A percentile compares a stretch with the other conserved stretches of the same genome.
Evolutionary conservation across 2,888 invertebrate species (phyloP).

Genomic region (Xestia sexstrigata): DNA sequence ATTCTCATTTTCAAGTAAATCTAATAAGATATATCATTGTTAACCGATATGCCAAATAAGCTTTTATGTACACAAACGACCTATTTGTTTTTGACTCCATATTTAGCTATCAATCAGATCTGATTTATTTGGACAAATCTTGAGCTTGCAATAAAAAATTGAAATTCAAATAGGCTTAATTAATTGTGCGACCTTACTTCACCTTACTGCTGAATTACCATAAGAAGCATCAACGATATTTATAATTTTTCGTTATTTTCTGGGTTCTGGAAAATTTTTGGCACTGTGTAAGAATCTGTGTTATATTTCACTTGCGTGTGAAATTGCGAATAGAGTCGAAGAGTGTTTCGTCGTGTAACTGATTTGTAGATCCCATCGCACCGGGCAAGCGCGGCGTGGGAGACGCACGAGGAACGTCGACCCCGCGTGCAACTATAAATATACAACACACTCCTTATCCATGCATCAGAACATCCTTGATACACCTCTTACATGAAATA

Average conservation of each 20-base stretch:
- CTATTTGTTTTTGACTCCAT: slow-evolving; percentile 60
- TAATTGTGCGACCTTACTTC: slow-evolving; percentile 31
- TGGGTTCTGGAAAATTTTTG: background rate
- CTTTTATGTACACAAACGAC: slow-evolving; percentile 44
- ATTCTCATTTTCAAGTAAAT: slow-evolving; percentile 48
- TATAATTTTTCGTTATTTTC: background rate
- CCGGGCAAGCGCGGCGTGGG: slow-evolving; percentile 82
- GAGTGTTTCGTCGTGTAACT: slow-evolving; percentile 65
- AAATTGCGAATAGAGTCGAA: slow-evolving; percentile 64
- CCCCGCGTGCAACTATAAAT: slow-evolving; percentile 89
- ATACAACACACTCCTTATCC: slow-evolving; percentile 82
- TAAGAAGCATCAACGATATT: slow-evolving; percentile 9
- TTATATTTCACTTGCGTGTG: slow-evolving; percentile 37
- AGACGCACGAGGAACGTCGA: slow-evolving; percentile 86
- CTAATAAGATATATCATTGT: slow-evolving; percentile 56
- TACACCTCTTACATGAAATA: slow-evolving; percentile 66
- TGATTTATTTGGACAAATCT: slow-evolving; percentile 62
- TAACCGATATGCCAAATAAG: slow-evolving; percentile 57
- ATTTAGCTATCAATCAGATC: slow-evolving; percentile 65
- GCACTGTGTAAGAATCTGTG: background rate
- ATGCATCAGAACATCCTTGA: slow-evolving; percentile 78
- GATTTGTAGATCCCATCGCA: slow-evolving; percentile 81
- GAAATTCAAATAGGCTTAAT: slow-evolving; percentile 44
- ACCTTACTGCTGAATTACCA: slow-evolving; percentile 17
- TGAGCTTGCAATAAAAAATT: slow-evolving; percentile 56